Conservation (phyloP, 2,888 invertebrate species). For the Blera fallax region DNA sequence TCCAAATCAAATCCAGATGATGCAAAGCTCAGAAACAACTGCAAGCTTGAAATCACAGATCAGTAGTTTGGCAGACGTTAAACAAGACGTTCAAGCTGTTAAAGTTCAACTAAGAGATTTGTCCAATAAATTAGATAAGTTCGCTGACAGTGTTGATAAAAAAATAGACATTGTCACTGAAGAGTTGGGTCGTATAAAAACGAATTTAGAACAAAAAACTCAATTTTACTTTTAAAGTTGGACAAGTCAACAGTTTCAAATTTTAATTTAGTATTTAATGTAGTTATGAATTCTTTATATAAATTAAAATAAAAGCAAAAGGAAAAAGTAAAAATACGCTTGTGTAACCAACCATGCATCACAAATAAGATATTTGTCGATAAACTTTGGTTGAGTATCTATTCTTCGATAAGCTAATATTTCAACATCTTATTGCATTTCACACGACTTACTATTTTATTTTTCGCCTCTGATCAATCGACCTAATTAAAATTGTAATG, state of each 20-base stretch:
- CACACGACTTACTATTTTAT: too few relatives aligned
- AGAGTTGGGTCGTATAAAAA: constrained; percentile 78
- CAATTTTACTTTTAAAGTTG: constrained; percentile 56
- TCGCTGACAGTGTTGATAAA: constrained; percentile 76
- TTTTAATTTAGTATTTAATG: neutral
- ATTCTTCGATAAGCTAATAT: too few relatives aligned
- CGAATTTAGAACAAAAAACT: constrained; percentile 75
- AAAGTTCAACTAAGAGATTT: constrained; percentile 77
- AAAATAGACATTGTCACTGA: constrained; percentile 78
- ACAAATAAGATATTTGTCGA: too few relatives aligned
- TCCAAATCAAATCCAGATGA: constrained; percentile 75
- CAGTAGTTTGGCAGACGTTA: constrained; percentile 76
- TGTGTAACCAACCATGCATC: too few relatives aligned
- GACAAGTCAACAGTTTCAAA: neutral
- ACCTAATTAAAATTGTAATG: too few relatives aligned
- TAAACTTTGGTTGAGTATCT: too few relatives aligned
- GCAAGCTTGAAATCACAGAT: constrained; percentile 76
- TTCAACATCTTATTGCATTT: too few relatives aligned
- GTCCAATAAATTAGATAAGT: constrained; percentile 77
- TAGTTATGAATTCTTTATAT: too few relatives aligned
- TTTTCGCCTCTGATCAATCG: too few relatives aligned
- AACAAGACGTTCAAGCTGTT: constrained; percentile 76
- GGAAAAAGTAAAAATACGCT: too few relatives aligned
- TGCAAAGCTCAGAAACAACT: constrained; percentile 74
- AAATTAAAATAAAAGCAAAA: neutral